These are phyloP conservation scores for Leucania comma DNA, from an alignment of 2,888 invertebrate genomes.

Conservation along the genomic window DNA sequence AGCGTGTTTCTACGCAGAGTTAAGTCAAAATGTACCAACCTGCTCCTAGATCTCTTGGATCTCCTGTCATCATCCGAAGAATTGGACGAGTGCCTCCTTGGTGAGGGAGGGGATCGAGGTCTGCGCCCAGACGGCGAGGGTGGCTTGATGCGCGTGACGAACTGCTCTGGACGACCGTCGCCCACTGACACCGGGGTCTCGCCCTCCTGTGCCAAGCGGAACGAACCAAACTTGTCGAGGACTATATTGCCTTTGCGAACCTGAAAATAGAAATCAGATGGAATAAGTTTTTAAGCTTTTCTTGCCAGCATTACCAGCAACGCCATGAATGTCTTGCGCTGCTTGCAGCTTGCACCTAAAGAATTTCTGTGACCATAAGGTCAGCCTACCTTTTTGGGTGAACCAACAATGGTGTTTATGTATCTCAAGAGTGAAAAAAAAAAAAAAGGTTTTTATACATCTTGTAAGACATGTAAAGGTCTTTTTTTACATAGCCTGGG, in stretches of 20 bases:
- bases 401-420: too few relatives aligned
- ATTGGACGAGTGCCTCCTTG: conserved; percentile 86
- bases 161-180: conserved; percentile 88
- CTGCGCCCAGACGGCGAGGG: conserved; percentile 82
- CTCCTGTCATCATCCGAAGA: conserved; percentile 82
- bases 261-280: conserved; percentile 64
- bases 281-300: neutral
- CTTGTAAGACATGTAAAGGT: too few relatives aligned
- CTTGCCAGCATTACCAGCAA: neutral
- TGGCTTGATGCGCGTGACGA: conserved; percentile 87
- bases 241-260: conserved; percentile 91
- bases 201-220: conserved; percentile 92
- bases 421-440: neutral
- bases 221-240: conserved; percentile 94
- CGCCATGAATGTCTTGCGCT: neutral
- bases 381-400: neutral
- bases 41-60: conserved; percentile 84
- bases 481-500: too few relatives aligned
- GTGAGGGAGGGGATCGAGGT: conserved; percentile 86
- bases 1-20: conserved; percentile 10
- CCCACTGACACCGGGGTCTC: conserved; percentile 87
- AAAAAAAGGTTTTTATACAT: too few relatives aligned
- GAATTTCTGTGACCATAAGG: neutral
- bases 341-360: neutral
- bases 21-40: conserved; percentile 67